Base-by-base conservation (phyloP, 2,797 vertebrate genomes). In the Protosalanx chinensis region DNA sequence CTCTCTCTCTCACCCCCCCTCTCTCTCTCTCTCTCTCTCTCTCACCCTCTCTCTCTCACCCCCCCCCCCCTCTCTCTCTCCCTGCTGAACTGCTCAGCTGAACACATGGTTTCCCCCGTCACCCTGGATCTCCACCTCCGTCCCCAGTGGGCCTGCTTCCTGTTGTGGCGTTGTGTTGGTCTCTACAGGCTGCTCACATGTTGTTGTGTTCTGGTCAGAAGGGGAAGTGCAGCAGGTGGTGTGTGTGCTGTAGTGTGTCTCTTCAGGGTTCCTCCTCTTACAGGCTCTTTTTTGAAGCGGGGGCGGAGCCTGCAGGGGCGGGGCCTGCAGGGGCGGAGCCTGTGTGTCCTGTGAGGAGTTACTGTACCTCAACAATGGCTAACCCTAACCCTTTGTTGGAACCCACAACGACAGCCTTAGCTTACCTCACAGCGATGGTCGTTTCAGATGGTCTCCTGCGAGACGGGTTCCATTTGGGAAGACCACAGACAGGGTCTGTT, bases 181-280 rank as follows among this genome's bases (percentile, higher is more conserved):
- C 51, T 56, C 15, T n/a, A 56, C 30, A 27, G 46, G 6, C 66
- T 30, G 46, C 67, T 73, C 70, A 67, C 51, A 71, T 64, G 41
- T 65, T 67, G 58, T 18, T 68, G 68, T 57, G 32, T 37, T 37
- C 2, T 23, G 41, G 23, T 75, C 58, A 74, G 73, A 77, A 71
- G 49, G 41, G 33, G 63, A 81, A 62, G 20, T 51, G 23, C 63
- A 70, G 18, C 72, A 72, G 6, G 1, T 32, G 41, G 59, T 60
- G 33, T 66, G 37, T 68, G n/a, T 23, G 72, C 64, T 74, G 59
- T 76, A 69, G 67, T n/a, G 41, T 5, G 33, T 64, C 33, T 66
- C 23, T 27, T 27, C 23, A 27, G 23, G 23, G 23, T 27, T 27
- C 23, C 23, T 27, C 23, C 23, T 27, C 23, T 27, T 27, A 27